Base-by-base conservation (phyloP, 1,140 invertebrate genomes). In the Calephelis virginiensis region DNA sequence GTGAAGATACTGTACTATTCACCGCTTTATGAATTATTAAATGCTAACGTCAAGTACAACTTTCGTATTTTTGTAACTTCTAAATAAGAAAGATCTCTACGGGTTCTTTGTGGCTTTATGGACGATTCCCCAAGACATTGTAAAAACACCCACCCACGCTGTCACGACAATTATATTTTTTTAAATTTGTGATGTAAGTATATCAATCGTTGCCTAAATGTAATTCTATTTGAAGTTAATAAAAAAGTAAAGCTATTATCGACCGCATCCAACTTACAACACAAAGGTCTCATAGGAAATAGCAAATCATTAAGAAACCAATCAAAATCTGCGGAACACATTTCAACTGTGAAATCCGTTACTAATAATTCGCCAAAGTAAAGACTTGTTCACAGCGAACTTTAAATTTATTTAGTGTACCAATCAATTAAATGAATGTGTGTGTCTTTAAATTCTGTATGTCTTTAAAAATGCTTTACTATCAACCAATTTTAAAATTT, bases 311-410 rank as follows among this genome's bases (percentile, higher is more conserved):
- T 64, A 56, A 43, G 38, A 56, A 64, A 64, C 63, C 49, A 64
- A 64, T 64, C 63, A 64, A 49, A 62, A 63, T 63, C 47, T 48
- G 62, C 62, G 47, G 61, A 64, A 64, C 40, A 64, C 49, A 64
- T 64, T 64, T 64, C 49, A 38, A 50, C 48, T 64, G 50, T 64
- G 48, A 43, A 64, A 50, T 53, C 63, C 28, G 12, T 64, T 64
- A 38, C 63, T n/a, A 40, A 64, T 28, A 63, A 45, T 64, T 53
- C 50, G 50, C 9, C 17, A 49, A 40, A 40, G n/a, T 64, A 9
- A 64, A 14, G 63, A 8, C 12, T 6, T 10, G 63, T 64, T 37
- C 14, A 64, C 49, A 64, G 6, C 8, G 28, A 10, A 17, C 1
- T 28, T 28, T 4, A 28, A 1, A 28, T 28, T 28, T 4, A 28